These are phyloP conservation scores for Scomber japonicus DNA, from an alignment of 2,113 vertebrate genomes.

Conservation along the genomic window DNA sequence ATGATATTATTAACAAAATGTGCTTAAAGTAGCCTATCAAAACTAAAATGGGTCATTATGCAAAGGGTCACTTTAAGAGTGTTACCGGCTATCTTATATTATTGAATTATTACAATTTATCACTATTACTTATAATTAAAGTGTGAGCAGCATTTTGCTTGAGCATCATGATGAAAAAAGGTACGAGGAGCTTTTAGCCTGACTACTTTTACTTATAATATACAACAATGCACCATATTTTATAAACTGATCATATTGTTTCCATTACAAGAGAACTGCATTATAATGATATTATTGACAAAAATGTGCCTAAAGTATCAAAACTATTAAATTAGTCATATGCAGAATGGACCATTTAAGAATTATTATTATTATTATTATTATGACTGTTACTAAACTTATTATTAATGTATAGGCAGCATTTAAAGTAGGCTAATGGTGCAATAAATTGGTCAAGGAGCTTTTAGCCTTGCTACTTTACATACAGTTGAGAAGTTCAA, in stretches of 20 bases:
- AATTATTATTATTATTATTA: too few relatives aligned
- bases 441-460: background rate
- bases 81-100: too few relatives aligned
- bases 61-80: background rate
- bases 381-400: background rate
- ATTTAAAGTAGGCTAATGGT: background rate
- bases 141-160: background rate
- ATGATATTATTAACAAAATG: background rate
- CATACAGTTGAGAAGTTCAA: background rate
- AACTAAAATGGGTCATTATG: background rate
- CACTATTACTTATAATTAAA: background rate
- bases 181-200: constrained; percentile 3
- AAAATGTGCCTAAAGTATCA: background rate
- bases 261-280: constrained; percentile 1
- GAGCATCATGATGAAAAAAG: too few relatives aligned
- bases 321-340: background rate
- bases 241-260: background rate
- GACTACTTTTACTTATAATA: background rate
- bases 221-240: constrained; percentile 8
- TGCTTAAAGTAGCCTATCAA: background rate
- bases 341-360: background rate
- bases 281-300: background rate
- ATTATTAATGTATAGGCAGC: background rate
- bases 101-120: background rate
- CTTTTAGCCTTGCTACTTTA: background rate